phyloP scores from a whole-genome alignment of 2,888 invertebrate species.

The Atrina japonica region DNA sequence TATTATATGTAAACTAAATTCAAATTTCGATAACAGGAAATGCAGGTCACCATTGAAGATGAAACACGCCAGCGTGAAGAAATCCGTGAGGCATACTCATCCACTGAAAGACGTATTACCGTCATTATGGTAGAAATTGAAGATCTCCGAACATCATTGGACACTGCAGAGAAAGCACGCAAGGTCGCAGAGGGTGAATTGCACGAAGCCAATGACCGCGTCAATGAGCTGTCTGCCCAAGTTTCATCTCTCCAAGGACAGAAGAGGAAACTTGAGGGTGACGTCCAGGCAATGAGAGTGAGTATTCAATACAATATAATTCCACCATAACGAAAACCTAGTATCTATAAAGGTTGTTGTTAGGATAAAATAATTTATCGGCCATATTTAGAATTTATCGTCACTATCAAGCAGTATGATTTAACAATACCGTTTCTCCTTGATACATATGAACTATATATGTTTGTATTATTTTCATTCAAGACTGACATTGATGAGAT shows the following conservation, averaged over 20 bases:
- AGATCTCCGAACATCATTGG: conserved; percentile 97
- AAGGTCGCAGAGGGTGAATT: conserved; percentile 99
- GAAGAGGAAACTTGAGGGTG: conserved; percentile 99
- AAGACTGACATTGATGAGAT: conserved; percentile 98
- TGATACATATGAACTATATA: too few species aligned
- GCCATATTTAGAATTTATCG: too few species aligned
- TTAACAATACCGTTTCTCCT: too few species aligned
- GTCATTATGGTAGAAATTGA: conserved; percentile 99
- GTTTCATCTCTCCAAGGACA: conserved; percentile 96
- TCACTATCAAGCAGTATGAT: too few species aligned
- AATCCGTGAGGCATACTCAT: conserved; percentile 97
- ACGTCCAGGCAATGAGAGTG: conserved; percentile 92
- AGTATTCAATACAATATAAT: conserved; percentile 6
- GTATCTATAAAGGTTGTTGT: neutral
- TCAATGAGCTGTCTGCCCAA: conserved; percentile 97
- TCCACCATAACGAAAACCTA: neutral
- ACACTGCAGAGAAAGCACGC: conserved; percentile 94
- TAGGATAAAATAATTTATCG: too few species aligned
- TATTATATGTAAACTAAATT: neutral
- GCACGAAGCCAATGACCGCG: conserved; percentile 98
- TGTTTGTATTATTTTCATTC: too few species aligned
- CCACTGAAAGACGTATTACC: conserved; percentile 98
- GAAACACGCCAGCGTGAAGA: conserved; percentile 99
- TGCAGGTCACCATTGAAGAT: conserved; percentile 97
- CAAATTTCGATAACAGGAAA: conserved; percentile 81